Evolutionary conservation across 2,113 vertebrate genomes (phyloP), one percentile per base, ranked within the genome.

Genomic region (Gadus chalcogrammus): DNA sequence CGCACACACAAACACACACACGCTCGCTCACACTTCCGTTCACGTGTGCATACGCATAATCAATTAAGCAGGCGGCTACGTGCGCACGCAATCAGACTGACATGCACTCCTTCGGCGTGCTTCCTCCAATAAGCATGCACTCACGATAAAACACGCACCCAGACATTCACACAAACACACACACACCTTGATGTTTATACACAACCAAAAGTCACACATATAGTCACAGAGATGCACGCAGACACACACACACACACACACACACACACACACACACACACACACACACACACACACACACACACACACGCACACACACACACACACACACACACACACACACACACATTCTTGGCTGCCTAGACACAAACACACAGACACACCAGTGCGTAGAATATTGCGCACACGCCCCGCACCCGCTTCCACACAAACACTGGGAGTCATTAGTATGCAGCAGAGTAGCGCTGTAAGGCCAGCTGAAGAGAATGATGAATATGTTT

Each of bases 401-500:
- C 31, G 6, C 65, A 67, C 65, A 67, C 66, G 8, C 38, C 27
- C 53, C 18, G 61, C 18, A 52, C n/a, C 63, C 69, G 56, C 69
- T 64, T 48, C 27, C 69, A 56, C 69, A 64, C 59, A 15, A 64
- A 31, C 59, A 62, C 22, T 15, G 48, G 56, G 63, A 62, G 76
- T 86, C 88, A 85, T 88, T 90, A 85, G 88, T 87, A 87, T 87
- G 79, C 87, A 79, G 80, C 79, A 79, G 71, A 79, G 81, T 78
- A 78, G 71, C 67, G 76, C 84, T 84, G 79, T 69, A 82, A 87
- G 81, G 79, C 83, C 88, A 89, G 85, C 87, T 82, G 83, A 85
- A 80, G 82, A 85, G 82, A 75, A 84, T 89, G 84, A 89, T 89
- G 86, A 89, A 91, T 89, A 87, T 87, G 85, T 87, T 90, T 89